These are phyloP conservation scores for Papilio dardanus DNA, from an alignment of 1,140 invertebrate species.

Conservation along the genomic window DNA sequence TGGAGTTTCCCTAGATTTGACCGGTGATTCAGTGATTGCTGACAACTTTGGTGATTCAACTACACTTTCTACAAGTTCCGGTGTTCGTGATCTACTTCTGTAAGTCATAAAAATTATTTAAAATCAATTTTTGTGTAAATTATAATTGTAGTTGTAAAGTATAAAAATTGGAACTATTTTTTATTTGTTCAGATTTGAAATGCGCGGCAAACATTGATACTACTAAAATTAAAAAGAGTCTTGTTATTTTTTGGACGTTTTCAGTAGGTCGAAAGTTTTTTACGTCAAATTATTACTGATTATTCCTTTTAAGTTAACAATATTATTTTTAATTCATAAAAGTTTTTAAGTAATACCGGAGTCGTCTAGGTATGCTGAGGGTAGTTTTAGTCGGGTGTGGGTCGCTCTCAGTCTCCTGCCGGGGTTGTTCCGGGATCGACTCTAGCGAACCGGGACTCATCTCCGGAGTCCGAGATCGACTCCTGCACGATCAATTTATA, in stretches of 20 bases:
- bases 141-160: no score
- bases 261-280: no score
- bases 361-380: constrained; percentile 45
- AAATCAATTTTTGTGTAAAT: no score
- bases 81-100: constrained; percentile 64
- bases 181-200: no score
- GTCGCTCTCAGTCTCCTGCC: constrained; percentile 52
- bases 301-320: no score
- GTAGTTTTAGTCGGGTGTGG: constrained; percentile 43
- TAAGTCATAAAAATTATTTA: neutral
- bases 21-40: constrained; percentile 49
- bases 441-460: constrained; percentile 59
- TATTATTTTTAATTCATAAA: no score
- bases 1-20: constrained; percentile 45
- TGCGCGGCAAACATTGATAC: no score
- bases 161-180: no score
- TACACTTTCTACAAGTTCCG: constrained; percentile 52
- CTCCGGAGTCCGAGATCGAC: constrained; percentile 64
- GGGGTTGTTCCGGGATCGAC: constrained; percentile 58
- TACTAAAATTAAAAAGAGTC: no score
- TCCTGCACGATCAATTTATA: constrained; percentile 43
- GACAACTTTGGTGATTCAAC: constrained; percentile 53
- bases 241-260: no score
- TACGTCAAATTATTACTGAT: no score
- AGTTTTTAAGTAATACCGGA: no score